Evolutionary conservation across 2,888 invertebrate genomes (phyloP).

Genomic region (Seladonia tumulorum): DNA sequence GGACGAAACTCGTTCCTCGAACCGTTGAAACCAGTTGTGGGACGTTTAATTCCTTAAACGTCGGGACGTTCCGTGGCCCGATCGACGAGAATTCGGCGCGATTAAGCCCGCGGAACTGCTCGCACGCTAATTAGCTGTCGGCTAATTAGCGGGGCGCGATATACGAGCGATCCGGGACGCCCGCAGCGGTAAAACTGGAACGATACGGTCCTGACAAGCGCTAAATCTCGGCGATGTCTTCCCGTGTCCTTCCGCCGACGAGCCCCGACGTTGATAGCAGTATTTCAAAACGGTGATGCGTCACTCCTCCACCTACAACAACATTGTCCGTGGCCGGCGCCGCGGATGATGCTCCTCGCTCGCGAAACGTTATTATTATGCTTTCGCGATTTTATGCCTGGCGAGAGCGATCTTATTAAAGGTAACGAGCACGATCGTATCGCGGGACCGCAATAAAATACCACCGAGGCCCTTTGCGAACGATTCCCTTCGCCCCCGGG

Average conservation of each 20-base stretch:
- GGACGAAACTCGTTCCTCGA: neutral
- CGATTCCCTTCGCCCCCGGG: conserved; percentile 14
- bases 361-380: conserved; percentile 69
- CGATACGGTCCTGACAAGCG: conserved; percentile 57
- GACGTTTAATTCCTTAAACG: neutral
- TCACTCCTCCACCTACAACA: conserved; percentile 76
- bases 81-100: conserved; percentile 23
- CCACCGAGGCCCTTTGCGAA: conserved; percentile 28
- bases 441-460: conserved; percentile 73
- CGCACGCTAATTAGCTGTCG: conserved; percentile 54
- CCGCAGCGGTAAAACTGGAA: conserved; percentile 63
- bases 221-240: conserved; percentile 57
- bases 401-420: conserved; percentile 78
- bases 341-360: conserved; percentile 31
- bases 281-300: conserved; percentile 72
- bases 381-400: conserved; percentile 72
- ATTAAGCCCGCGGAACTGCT: conserved; percentile 29
- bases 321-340: conserved; percentile 60
- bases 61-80: conserved; percentile 4
- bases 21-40: neutral
- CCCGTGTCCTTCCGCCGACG: conserved; percentile 22
- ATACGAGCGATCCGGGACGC: conserved; percentile 51
- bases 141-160: conserved; percentile 59
- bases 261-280: conserved; percentile 61
- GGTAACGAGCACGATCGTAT: conserved; percentile 76